Conservation (phyloP, 2,113 vertebrate species). For the Paradoxurus hermaphroditus region DNA sequence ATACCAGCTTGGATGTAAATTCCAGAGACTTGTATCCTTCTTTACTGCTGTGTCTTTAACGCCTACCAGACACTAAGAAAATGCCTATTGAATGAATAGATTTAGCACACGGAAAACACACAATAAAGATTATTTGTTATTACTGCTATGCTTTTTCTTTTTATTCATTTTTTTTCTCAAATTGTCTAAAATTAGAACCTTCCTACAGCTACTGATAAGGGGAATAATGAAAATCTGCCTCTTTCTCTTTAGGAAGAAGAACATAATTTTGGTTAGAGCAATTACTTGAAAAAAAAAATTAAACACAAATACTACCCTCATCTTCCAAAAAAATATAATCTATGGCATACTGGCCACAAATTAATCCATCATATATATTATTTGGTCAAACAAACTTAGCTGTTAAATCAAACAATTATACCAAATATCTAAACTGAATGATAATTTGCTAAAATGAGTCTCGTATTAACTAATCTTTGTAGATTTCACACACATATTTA, state of each 20-base stretch:
- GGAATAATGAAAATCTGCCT: not conserved
- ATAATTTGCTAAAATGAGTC: not conserved
- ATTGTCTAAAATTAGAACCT: not conserved
- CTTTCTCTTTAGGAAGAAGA: not conserved
- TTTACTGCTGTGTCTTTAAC: not conserved
- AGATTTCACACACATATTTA: not conserved
- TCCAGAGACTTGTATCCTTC: not conserved
- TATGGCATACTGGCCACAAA: not conserved
- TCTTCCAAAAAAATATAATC: not conserved
- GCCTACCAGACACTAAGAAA: not conserved
- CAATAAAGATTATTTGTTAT: not conserved
- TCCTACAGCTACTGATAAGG: not conserved
- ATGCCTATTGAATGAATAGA: not conserved
- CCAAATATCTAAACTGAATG: not conserved
- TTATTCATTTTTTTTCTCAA: not conserved
- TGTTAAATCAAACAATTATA: constrained; percentile 39
- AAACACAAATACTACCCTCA: not conserved
- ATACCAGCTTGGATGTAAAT: not conserved
- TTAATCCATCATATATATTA: not conserved
- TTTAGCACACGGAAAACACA: too few relatives aligned
- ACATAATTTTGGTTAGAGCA: not conserved
- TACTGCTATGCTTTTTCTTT: not conserved
- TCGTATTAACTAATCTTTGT: not conserved
- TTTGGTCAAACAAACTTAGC: not conserved
- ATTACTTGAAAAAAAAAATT: not conserved